Base-by-base conservation (phyloP, 1,140 invertebrate genomes). In the Probaryconus sp. region DNA sequence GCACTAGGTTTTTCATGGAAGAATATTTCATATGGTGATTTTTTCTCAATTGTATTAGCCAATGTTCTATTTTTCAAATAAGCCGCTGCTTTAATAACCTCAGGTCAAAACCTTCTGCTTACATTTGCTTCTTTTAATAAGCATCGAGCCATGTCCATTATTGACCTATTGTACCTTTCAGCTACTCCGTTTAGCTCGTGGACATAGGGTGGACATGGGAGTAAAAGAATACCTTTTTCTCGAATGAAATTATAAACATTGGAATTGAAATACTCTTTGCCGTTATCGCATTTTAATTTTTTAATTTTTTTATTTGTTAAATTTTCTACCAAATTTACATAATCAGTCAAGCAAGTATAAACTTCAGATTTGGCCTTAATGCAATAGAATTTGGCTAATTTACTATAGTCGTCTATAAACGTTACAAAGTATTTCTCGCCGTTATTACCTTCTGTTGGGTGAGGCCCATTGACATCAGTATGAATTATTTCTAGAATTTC, bases 1-100 rank as follows among this genome's bases (percentile, higher is more conserved):
- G 77, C 60, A 70, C 68, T 76, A 14, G 81, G 81, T 78, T 81
- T 85, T 30, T 45, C 64, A 2, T 45, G 48, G 16, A 84, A 82
- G 47, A 87, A 79, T 73, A 85, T 83, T 38, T 83, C 79, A 80
- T 77, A 83, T 7, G 81, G 80, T 42, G 81, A 79, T 78, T 83
- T 85, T 26, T 67, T 79, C 76, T 84, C 79, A 9, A 76, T 17
- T 10, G 84, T 84, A 77, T 83, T 85, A 9, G 82, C 64, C 21
- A 69, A 75, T 53, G 77, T 47, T 43, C 73, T 53, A 43, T 84
- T 83, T 70, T 78, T 76, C 9, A 83, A 48, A 65, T 82, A 81
- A 2, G 76, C 71, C 2, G 78, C 78, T n/a, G 76, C 17, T 0
- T 16, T 10, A 1, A 82, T 48, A 35, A 71, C 47, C 72, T 80